phyloP scores from a whole-genome alignment of 2,888 invertebrate genomes.

The Podabrus alpinus region DNA sequence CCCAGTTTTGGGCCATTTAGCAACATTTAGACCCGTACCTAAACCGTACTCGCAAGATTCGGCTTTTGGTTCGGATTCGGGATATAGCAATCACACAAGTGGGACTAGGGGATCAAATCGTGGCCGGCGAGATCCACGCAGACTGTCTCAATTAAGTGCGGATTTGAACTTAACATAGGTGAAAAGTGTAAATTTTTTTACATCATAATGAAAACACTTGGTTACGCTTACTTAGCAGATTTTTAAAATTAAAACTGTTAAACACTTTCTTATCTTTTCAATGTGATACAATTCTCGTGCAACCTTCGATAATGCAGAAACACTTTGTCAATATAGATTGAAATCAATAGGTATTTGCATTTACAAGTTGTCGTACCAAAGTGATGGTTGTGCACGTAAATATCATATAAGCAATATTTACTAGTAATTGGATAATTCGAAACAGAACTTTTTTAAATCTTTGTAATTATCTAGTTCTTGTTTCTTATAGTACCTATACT shows the following conservation, averaged over 20 bases:
- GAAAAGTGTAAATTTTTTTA: constrained; percentile 1
- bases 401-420: constrained; percentile 18
- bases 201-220: not conserved
- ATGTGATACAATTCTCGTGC: constrained; percentile 33
- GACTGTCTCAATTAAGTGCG: constrained; percentile 55
- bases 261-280: constrained; percentile 22
- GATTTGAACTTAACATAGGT: constrained; percentile 52
- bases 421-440: not conserved
- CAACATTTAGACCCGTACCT: constrained; percentile 65
- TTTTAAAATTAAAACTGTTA: not conserved
- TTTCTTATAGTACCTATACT: not conserved
- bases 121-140: constrained; percentile 50
- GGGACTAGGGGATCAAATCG: constrained; percentile 57
- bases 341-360: not conserved
- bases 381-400: constrained; percentile 23
- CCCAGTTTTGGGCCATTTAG: constrained; percentile 68
- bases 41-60: constrained; percentile 74
- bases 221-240: not conserved
- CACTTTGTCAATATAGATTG: not conserved
- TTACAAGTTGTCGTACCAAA: constrained; percentile 15
- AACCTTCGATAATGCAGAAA: not conserved
- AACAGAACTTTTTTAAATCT: not conserved
- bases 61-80: constrained; percentile 83
- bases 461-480: not conserved
- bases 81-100: constrained; percentile 81